phyloP scores from a whole-genome alignment of 2,888 invertebrate species.

The Troglohyphantes excavatus region DNA sequence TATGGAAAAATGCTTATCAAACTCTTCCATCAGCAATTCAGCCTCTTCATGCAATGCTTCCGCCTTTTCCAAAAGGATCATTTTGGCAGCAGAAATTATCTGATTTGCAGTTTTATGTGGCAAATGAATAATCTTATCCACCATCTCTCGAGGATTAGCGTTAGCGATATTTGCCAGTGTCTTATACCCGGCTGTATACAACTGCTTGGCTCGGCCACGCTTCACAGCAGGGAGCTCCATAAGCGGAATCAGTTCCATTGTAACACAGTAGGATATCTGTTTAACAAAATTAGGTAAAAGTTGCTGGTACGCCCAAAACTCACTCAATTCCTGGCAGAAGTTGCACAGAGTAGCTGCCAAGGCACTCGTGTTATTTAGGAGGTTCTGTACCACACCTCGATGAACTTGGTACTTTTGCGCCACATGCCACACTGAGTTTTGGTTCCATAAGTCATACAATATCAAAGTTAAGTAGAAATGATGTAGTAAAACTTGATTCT shows the following conservation, averaged over 20 bases:
- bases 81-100: constrained; percentile 93
- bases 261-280: constrained; percentile 91
- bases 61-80: constrained; percentile 91
- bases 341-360: constrained; percentile 90
- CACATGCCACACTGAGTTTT: constrained; percentile 83
- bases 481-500: constrained; percentile 85
- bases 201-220: constrained; percentile 90
- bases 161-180: constrained; percentile 89
- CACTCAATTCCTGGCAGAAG: constrained; percentile 90
- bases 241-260: constrained; percentile 89
- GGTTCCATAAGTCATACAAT: constrained; percentile 87
- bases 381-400: constrained; percentile 90
- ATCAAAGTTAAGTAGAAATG: constrained; percentile 94
- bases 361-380: constrained; percentile 88
- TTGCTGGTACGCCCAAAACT: constrained; percentile 91
- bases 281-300: constrained; percentile 89
- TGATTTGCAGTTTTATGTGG: constrained; percentile 89
- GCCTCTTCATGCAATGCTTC: constrained; percentile 93
- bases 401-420: constrained; percentile 85
- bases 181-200: constrained; percentile 91
- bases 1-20: constrained; percentile 63
- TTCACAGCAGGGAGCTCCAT: constrained; percentile 95
- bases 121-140: constrained; percentile 87
- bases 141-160: constrained; percentile 87
- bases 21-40: constrained; percentile 83